Evolutionary conservation across 2,113 vertebrate species (phyloP).

Genomic region (Proteles cristata): DNA sequence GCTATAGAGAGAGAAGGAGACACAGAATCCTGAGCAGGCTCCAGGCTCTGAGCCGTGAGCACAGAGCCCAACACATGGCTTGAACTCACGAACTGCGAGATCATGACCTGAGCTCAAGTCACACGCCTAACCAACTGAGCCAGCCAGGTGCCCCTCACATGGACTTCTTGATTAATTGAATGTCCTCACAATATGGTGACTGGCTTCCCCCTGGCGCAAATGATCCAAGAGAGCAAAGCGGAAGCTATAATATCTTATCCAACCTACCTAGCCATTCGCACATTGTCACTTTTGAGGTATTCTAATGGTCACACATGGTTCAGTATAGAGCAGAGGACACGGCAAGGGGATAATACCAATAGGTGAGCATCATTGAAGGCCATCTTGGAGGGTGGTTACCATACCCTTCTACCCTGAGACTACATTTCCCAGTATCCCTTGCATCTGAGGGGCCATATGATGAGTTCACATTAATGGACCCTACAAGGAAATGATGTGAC

Average conservation of each 20-base stretch:
- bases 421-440: neutral
- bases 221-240: neutral
- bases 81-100: too few relatives aligned
- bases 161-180: neutral
- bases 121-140: too few relatives aligned
- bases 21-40: too few relatives aligned
- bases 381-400: neutral
- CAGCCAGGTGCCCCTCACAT: neutral
- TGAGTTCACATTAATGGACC: neutral
- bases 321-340: neutral
- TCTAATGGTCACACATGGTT: neutral
- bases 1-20: too few relatives aligned
- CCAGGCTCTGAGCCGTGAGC: too few relatives aligned
- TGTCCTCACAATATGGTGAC: neutral
- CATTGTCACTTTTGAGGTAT: neutral
- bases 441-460: neutral
- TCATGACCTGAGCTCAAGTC: too few relatives aligned
- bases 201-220: neutral
- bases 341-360: neutral
- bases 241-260: neutral
- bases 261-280: neutral
- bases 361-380: neutral
- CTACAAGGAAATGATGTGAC: neutral
- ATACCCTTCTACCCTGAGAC: neutral
- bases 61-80: too few relatives aligned